These are phyloP conservation scores for Lysandra coridon DNA, from an alignment of 2,888 invertebrate species.

Conservation along the genomic window DNA sequence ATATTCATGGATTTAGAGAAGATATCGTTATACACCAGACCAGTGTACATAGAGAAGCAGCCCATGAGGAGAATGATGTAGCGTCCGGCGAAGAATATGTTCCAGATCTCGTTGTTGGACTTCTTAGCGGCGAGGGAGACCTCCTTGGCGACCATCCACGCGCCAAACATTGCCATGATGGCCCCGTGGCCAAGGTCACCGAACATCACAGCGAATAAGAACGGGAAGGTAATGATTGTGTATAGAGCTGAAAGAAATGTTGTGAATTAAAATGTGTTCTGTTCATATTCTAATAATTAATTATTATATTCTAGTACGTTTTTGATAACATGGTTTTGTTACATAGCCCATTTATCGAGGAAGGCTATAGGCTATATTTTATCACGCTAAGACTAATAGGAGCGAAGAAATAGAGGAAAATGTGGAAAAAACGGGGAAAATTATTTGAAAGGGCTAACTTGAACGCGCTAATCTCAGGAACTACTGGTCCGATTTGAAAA, in stretches of 20 bases:
- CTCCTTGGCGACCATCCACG: constrained; percentile 90
- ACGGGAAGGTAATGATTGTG: constrained; percentile 95
- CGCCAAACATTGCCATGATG: constrained; percentile 89
- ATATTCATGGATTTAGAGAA: constrained; percentile 98
- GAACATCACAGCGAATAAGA: constrained; percentile 97
- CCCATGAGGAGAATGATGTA: constrained; percentile 99
- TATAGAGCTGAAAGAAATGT: constrained; percentile 84
- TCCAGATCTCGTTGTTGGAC: constrained; percentile 93
- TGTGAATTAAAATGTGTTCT: neutral
- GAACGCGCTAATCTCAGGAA: no score
- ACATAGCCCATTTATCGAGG: no score
- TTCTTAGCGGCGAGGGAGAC: constrained; percentile 86
- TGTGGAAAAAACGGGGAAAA: no score
- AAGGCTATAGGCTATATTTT: no score
- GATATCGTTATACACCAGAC: constrained; percentile 97
- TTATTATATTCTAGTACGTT: no score
- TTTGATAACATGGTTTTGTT: no score
- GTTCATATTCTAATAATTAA: no score
- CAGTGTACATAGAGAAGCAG: constrained; percentile 98
- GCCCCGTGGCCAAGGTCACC: constrained; percentile 96
- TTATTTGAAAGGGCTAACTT: no score
- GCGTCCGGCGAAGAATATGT: constrained; percentile 98
- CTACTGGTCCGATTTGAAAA: no score
- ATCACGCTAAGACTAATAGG: no score
- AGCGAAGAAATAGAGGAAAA: no score